Evolutionary conservation across 2,888 invertebrate species (phyloP), one percentile per base, ranked within the genome.

Genomic region (Eumerus sabulonum): DNA sequence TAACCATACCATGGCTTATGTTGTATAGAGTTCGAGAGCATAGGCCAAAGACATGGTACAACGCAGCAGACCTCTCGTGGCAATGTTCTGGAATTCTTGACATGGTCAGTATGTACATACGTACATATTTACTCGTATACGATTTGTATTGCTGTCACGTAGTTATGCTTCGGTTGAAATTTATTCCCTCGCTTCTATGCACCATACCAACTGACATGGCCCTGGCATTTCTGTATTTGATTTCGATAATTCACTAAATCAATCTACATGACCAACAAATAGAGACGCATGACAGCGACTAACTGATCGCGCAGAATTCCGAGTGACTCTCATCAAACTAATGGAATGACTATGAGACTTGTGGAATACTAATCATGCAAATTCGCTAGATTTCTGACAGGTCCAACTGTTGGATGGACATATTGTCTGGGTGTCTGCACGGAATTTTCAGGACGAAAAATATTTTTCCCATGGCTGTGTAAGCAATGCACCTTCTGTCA

Each of bases 241-340:
- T 74, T 79, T 74, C 68, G 79, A 74, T 79, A 79, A 74, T 74
- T 74, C 79, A 79, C 79, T 74, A 79, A 79, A 74, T 74, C 79
- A 79, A 68, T 74, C 79, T 64, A 79, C 74, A 79, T 79, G 67
- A 45, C 79, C 70, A 74, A 63, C n/a, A n/a, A n/a, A n/a, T n/a
- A 74, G 48, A 67, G 54, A 54, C 14, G n/a, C 13, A 40, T 57
- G 64, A 59, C 71, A 57, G 62, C 47, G 60, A n/a, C 19, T 35
- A 27, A 40, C 40, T n/a, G n/a, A n/a, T n/a, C n/a, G n/a, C n/a
- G n/a, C n/a, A n/a, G n/a, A n/a, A n/a, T n/a, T n/a, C n/a, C n/a
- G n/a, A n/a, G n/a, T n/a, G 11, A 54, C n/a, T 36, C 18, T 11
- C 14, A n/a, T 16, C 51, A 27, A 27, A 36, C 59, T 68, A 73